Base-by-base conservation (phyloP, 2,888 invertebrate species). In the Punctoribates punctum region DNA sequence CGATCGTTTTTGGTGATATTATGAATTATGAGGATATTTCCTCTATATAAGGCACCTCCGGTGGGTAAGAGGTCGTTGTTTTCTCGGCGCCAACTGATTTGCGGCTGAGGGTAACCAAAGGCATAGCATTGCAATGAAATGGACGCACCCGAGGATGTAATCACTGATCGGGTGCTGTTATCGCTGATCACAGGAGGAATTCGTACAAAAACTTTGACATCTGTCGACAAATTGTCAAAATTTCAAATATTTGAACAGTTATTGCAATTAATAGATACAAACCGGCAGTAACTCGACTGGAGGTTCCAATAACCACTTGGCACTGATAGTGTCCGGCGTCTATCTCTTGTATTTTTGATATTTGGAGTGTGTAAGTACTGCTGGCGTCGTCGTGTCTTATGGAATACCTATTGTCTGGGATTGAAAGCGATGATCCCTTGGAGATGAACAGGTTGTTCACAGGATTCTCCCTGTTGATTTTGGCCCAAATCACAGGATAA, bases 61-160 rank as follows among this genome's bases (percentile, higher is more conserved):
- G 94, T 94, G 11, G 95, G 94, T 80, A 95, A 85, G 80, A 95
- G 91, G 77, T 94, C 94, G 85, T 94, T 95, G 83, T 95, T 94
- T 83, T 95, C 94, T 75, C 94, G 88, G 80, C 94, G 88, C 95
- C 95, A 95, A 0, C 91, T 91, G 79, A 95, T 91, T 89, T 79
- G 79, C 57, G 95, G 94, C 0, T 86, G 84, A 20, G 95, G 95
- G 83, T 90, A 93, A 0, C 95, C 94, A 29, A 90, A 90, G 3
- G 94, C 92, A 82, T 93, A 94, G 82, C 95, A 95, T 81, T 93
- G 91, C 86, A 95, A 88, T 81, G 75, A 78, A 17, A 80, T 79
- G 46, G 78, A 75, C 15, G 78, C 77, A 17, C 80, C 80, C 17
- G 79, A 74, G 13, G 78, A 77, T 34, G 80, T 79, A 9, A 92